These are phyloP conservation scores for Ecliptopera silaceata DNA, from an alignment of 2,888 invertebrate genomes.

Conservation along the genomic window DNA sequence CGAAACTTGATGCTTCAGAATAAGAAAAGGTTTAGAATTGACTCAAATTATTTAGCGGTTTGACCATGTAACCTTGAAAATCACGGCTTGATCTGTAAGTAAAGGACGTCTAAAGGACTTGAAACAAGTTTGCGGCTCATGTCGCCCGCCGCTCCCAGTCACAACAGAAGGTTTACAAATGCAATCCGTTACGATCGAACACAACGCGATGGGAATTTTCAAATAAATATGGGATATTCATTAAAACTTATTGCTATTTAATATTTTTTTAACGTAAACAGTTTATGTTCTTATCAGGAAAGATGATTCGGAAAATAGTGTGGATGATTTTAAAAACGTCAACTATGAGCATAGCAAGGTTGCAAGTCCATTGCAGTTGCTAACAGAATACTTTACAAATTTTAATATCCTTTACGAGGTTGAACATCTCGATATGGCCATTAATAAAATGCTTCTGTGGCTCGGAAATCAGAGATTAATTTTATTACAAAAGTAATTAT, in stretches of 20 bases:
- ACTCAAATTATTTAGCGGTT: not conserved
- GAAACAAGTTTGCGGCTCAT: constrained; percentile 9
- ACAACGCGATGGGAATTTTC: no score
- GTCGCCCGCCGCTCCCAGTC: not conserved
- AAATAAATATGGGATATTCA: no score
- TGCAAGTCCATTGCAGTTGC: no score
- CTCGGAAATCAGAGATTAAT: constrained; percentile 8
- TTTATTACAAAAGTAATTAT: constrained; percentile 16
- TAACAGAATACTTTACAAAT: no score
- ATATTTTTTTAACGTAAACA: no score
- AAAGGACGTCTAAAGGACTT: constrained; percentile 19
- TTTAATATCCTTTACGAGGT: not conserved
- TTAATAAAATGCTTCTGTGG: constrained; percentile 5
- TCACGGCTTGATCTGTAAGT: not conserved
- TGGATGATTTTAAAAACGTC: no score
- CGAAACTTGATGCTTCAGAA: no score
- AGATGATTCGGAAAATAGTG: no score
- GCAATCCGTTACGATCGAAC: not conserved
- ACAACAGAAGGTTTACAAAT: constrained; percentile 13
- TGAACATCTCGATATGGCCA: not conserved
- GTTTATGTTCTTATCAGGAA: no score
- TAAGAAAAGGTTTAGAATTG: no score
- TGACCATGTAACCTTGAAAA: not conserved
- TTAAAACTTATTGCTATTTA: no score
- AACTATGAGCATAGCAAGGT: no score